Evolutionary conservation across 1,140 invertebrate genomes (phyloP).

Genomic region (Euura lappo): DNA sequence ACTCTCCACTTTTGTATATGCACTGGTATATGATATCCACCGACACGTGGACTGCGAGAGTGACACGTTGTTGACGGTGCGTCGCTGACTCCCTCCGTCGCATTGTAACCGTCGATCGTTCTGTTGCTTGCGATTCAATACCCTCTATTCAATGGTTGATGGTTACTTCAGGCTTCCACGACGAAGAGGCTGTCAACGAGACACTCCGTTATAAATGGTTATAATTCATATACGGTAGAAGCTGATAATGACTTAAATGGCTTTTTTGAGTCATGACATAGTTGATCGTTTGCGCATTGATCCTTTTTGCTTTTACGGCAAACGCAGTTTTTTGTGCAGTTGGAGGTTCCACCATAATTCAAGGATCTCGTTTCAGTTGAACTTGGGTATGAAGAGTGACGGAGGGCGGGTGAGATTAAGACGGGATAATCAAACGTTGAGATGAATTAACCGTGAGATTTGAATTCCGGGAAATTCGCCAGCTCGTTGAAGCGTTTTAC

Average conservation of each 20-base stretch:
- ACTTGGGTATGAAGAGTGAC: background rate
- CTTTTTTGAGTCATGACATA: too few species aligned
- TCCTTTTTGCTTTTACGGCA: too few species aligned
- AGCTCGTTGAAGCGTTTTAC: conserved; percentile 2
- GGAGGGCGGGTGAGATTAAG: background rate
- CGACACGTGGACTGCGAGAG: conserved; percentile 48
- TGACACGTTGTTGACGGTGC: conserved; percentile 35
- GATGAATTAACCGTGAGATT: background rate
- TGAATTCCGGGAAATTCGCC: background rate
- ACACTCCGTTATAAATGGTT: too few species aligned
- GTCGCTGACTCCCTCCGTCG: conserved; percentile 10
- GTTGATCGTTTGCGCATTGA: too few species aligned
- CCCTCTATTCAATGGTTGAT: background rate
- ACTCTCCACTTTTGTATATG: conserved; percentile 42
- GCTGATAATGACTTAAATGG: too few species aligned
- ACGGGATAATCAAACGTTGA: background rate
- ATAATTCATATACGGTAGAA: too few species aligned
- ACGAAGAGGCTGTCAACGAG: too few species aligned
- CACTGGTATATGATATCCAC: conserved; percentile 46
- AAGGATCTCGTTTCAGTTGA: too few species aligned
- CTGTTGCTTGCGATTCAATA: background rate
- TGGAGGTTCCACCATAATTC: too few species aligned
- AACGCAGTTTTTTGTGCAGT: too few species aligned
- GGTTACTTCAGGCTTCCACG: too few species aligned
- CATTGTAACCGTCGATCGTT: background rate